phyloP scores from a whole-genome alignment of 2,113 vertebrate genomes.

The Jaculus jaculus region DNA sequence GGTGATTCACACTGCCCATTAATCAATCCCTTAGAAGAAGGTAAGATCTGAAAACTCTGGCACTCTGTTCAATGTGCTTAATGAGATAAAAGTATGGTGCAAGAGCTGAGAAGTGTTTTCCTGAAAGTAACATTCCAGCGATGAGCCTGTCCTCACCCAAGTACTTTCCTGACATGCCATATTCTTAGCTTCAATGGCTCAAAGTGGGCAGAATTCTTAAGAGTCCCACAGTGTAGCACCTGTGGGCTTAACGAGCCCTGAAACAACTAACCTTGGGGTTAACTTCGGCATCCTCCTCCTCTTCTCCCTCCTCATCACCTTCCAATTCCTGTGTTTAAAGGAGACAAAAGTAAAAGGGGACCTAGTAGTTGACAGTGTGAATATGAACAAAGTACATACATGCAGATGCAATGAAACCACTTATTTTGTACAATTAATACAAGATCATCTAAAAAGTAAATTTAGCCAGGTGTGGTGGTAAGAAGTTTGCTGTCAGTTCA shows the following conservation, averaged over 20 bases:
- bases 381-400: too few species aligned
- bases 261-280: constrained; percentile 89
- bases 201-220: too few species aligned
- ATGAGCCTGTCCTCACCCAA: background rate
- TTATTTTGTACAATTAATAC: background rate
- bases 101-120: rapidly evolving
- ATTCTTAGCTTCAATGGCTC: background rate
- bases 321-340: constrained; percentile 91
- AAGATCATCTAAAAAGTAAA: background rate
- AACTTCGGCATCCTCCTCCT: constrained; percentile 92
- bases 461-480: too few species aligned
- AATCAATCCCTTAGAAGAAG: background rate
- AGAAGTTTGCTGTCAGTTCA: too few species aligned
- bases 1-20: rapidly evolving
- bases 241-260: rapidly evolving
- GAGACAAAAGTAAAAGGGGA: background rate
- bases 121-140: background rate
- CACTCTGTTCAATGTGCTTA: rapidly evolving
- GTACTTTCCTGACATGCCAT: background rate
- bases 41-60: background rate
- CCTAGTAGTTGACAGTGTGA: too few species aligned
- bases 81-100: rapidly evolving
- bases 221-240: rapidly evolving
- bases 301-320: constrained; percentile 94
- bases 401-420: background rate